Conservation (phyloP, 2,797 vertebrate genomes). For the Periophthalmus magnuspinnatus region DNA sequence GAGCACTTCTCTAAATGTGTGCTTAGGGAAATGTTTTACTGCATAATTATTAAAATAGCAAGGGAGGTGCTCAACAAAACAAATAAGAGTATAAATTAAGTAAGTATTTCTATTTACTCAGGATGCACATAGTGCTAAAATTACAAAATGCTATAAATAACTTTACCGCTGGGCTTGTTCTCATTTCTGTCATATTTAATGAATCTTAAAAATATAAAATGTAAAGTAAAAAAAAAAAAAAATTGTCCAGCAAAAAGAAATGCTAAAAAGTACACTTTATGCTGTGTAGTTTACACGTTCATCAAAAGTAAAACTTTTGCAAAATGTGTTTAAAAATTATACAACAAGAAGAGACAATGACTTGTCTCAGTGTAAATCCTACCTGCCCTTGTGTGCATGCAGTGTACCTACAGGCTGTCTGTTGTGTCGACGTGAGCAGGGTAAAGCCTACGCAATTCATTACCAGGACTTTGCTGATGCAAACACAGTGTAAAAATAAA, state of each 20-base stretch:
- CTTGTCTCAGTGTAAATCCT: background rate
- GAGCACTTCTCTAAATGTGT: background rate
- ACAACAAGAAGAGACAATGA: background rate
- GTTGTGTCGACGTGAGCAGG: constrained; percentile 15
- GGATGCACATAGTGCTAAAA: background rate
- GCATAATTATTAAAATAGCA: constrained; percentile 5
- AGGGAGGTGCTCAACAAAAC: constrained; percentile 27
- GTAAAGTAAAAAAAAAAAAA: background rate
- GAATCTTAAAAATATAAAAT: background rate
- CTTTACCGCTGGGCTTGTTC: background rate
- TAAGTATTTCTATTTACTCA: background rate
- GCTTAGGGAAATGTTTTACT: background rate
- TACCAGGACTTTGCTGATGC: constrained; percentile 40
- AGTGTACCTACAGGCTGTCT: constrained; percentile 13
- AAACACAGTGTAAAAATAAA: constrained; percentile 49
- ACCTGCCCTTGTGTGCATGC: background rate
- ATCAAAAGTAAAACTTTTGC: background rate
- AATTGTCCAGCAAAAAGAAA: background rate
- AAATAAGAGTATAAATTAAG: background rate
- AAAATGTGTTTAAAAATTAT: background rate
- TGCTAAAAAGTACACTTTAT: background rate
- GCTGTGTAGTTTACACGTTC: background rate
- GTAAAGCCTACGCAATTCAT: constrained; percentile 29
- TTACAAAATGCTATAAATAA: background rate
- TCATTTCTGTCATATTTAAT: background rate